phyloP scores from a whole-genome alignment of 2,888 invertebrate genomes.

The Drosophila diplacantha region DNA sequence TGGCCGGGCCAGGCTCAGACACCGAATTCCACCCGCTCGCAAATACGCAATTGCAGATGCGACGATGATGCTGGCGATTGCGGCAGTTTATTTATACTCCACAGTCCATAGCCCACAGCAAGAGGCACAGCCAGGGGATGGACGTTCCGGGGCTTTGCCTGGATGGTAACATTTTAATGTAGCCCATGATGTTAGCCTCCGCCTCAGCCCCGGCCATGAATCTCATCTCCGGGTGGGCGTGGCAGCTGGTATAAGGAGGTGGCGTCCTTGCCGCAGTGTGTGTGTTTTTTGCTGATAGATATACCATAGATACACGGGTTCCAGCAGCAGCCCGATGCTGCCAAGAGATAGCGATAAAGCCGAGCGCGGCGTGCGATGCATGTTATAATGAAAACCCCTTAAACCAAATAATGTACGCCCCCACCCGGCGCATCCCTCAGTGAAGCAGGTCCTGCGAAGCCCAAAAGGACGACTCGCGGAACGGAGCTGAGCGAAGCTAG shows the following conservation, averaged over 20 bases:
- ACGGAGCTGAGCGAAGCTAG: conserved; percentile 26
- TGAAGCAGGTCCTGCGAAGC: conserved; percentile 7
- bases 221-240: conserved; percentile 47
- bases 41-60: conserved; percentile 71
- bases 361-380: conserved; percentile 66
- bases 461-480: conserved; percentile 3
- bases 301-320: conserved; percentile 60
- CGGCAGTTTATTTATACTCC: conserved; percentile 67
- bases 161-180: conserved; percentile 66
- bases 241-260: conserved; percentile 21
- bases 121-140: conserved; percentile 1
- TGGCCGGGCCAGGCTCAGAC: conserved; percentile 30
- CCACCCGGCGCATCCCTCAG: conserved; percentile 1
- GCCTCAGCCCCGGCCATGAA: conserved; percentile 47
- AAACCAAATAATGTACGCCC: conserved; percentile 64
- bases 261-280: conserved; percentile 31
- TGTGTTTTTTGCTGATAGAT: conserved; percentile 64
- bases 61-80: conserved; percentile 68
- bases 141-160: conserved; percentile 13
- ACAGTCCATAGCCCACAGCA: conserved; percentile 11
- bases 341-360: conserved; percentile 62
- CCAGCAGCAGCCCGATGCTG: conserved; percentile 47
- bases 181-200: conserved; percentile 44
- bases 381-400: conserved; percentile 70
- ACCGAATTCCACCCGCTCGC: conserved; percentile 28